These are phyloP conservation scores for Azemiops feae DNA, from an alignment of 2,113 vertebrate species.

Conservation along the genomic window DNA sequence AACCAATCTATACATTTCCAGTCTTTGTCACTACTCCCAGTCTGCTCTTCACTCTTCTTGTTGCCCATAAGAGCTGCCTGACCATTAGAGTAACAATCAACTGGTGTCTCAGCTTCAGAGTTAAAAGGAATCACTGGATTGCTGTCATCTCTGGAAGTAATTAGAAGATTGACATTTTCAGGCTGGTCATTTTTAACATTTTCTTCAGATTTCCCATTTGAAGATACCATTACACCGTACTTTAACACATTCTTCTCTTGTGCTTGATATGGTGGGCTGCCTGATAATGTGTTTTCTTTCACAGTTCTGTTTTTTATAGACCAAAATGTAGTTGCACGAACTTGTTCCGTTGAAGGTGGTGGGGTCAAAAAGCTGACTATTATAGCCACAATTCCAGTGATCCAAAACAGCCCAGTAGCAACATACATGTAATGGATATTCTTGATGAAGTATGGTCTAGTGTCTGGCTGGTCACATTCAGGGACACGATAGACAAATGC, in stretches of 20 bases:
- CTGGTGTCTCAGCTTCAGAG: slow-evolving; percentile 81
- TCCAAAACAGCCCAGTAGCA: slow-evolving; percentile 90
- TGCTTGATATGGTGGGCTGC: slow-evolving; percentile 71
- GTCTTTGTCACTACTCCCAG: slow-evolving; percentile 58
- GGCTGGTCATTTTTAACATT: slow-evolving; percentile 76
- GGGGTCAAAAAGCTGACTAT: slow-evolving; percentile 88
- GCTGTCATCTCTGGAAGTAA: slow-evolving; percentile 75
- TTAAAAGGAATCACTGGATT: slow-evolving; percentile 75
- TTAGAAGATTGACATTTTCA: slow-evolving; percentile 84
- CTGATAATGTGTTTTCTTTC: slow-evolving; percentile 56
- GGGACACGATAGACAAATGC: slow-evolving; percentile 91
- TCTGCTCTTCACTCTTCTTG: slow-evolving; percentile 66
- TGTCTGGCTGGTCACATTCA: slow-evolving; percentile 86
- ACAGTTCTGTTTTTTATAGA: slow-evolving; percentile 70
- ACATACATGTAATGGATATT: slow-evolving; percentile 95
- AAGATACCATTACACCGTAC: slow-evolving; percentile 75
- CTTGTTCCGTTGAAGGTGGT: slow-evolving; percentile 84
- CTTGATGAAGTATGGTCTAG: slow-evolving; percentile 85
- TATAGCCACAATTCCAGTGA: slow-evolving; percentile 84
- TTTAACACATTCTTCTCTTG: slow-evolving; percentile 72
- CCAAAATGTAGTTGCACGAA: slow-evolving; percentile 89
- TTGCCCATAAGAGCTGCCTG: slow-evolving; percentile 74
- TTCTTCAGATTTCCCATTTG: slow-evolving; percentile 80
- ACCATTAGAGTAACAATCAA: slow-evolving; percentile 79
- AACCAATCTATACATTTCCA: slow-evolving; percentile 83